Evolutionary conservation across 2,888 invertebrate genomes (phyloP), one percentile per base, ranked within the genome.

Genomic region (Auanema sp.): DNA sequence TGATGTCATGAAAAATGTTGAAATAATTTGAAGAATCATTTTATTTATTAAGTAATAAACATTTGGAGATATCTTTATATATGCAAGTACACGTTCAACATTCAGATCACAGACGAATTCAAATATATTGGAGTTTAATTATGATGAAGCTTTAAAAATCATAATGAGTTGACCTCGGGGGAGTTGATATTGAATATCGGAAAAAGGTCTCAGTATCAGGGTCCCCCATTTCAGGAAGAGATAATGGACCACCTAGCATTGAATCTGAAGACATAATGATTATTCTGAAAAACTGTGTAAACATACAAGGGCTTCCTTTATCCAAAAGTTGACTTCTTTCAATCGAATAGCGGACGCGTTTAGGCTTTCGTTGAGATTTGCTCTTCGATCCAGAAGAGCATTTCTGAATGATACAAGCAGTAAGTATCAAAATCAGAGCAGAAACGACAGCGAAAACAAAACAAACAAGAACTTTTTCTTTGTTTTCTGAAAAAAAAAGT

Each of bases 391-490:
- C 51, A 2, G 53, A 33, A 51, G 67, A 68, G 55, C 73, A 71
- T 49, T 75, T 71, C 11, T 75, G 71, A 24, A 69, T 62, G 50
- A 79, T 75, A 60, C 80, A 81, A 8, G 69, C 71, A 8, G 66
- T 54, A 1, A 80, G 64, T 2, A 81, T 64, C 0, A 79, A 64
- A 54, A 79, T 77, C 23, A 79, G 58, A 40, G 80, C 80, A 43
- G 67, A 63, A 24, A 71, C 65, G 11, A 71, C 61, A 18, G 77
- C 75, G 8, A 81, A 64, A 24, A 75, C 65, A 33, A 77, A 68
- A 44, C 78, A 81, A 43, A 79, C 69, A 18, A 75, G 33, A 18
- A 72, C 64, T 51, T 80, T 77, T 47, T 81, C 81, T 23, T 76
- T 75, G 68, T 79, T 69, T 10, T 65, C 67, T 62, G 59, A 23